Conservation (phyloP, 2,888 invertebrate genomes). For the Lepeophtheirus nordmannii region DNA sequence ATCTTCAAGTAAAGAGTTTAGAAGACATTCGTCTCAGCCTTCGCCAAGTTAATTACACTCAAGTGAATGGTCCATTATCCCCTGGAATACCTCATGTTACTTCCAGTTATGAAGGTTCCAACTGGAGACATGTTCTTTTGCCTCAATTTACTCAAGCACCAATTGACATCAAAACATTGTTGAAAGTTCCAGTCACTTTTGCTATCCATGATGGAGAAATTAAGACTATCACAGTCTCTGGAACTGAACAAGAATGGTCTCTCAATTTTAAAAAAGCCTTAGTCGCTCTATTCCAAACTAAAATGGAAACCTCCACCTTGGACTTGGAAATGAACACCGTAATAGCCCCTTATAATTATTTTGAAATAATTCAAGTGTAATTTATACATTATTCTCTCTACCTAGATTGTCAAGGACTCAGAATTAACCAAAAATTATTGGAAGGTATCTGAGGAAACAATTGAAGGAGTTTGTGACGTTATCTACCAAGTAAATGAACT, state of each 20-base stretch:
- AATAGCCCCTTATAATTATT: neutral
- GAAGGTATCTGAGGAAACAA: conserved; percentile 13
- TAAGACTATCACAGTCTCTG: conserved; percentile 11
- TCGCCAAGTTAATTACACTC: conserved; percentile 11
- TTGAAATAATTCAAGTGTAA: neutral
- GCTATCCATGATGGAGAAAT: conserved; percentile 16
- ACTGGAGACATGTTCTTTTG: conserved; percentile 2
- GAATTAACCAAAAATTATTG: conserved; percentile 6
- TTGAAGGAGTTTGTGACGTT: conserved; percentile 23
- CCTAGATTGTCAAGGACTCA: conserved; percentile 9
- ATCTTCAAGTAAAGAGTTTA: conserved; percentile 9
- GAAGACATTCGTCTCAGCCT: conserved; percentile 14
- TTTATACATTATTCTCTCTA: neutral
- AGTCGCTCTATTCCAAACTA: conserved; percentile 19
- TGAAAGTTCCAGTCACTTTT: conserved; percentile 23
- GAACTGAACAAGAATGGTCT: conserved; percentile 23
- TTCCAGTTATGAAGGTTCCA: neutral
- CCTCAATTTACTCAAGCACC: conserved; percentile 8
- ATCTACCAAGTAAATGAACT: conserved; percentile 22
- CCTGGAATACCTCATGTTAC: neutral
- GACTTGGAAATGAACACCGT: conserved; percentile 11
- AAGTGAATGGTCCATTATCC: neutral
- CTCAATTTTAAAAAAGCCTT: conserved; percentile 26
- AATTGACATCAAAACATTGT: conserved; percentile 1
- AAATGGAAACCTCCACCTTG: neutral